phyloP scores from a whole-genome alignment of 2,797 vertebrate species.

The Esox masquinongy region DNA sequence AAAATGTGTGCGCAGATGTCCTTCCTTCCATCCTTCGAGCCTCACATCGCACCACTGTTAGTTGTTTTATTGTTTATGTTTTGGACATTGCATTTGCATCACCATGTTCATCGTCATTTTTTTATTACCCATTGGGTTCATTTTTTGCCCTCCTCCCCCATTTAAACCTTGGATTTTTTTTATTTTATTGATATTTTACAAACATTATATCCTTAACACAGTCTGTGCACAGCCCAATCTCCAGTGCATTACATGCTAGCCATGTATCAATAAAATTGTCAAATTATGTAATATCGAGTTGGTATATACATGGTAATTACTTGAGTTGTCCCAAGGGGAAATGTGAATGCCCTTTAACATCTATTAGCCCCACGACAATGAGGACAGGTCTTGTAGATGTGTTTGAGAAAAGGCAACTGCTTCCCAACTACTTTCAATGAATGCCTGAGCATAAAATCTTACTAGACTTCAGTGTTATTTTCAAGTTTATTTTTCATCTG shows the following conservation, averaged over 20 bases:
- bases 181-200: neutral
- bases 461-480: too few species aligned
- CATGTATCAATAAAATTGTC: slow-evolving; percentile 35
- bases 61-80: slow-evolving; percentile 25
- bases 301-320: neutral
- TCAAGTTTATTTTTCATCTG: too few species aligned
- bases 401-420: neutral
- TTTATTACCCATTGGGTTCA: slow-evolving; percentile 16
- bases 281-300: neutral
- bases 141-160: too few species aligned
- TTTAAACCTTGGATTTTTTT: neutral
- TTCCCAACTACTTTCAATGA: neutral
- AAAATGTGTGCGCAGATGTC: slow-evolving; percentile 14
- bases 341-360: neutral
- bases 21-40: slow-evolving; percentile 1
- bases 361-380: neutral
- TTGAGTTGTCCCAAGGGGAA: neutral
- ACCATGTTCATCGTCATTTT: neutral
- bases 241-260: neutral
- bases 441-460: neutral
- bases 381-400: neutral
- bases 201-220: slow-evolving; percentile 8
- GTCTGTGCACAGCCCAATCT: slow-evolving; percentile 9
- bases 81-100: neutral
- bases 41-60: slow-evolving; percentile 13